phyloP scores from a whole-genome alignment of 2,888 invertebrate species.

The Dermolepida albohirtum region DNA sequence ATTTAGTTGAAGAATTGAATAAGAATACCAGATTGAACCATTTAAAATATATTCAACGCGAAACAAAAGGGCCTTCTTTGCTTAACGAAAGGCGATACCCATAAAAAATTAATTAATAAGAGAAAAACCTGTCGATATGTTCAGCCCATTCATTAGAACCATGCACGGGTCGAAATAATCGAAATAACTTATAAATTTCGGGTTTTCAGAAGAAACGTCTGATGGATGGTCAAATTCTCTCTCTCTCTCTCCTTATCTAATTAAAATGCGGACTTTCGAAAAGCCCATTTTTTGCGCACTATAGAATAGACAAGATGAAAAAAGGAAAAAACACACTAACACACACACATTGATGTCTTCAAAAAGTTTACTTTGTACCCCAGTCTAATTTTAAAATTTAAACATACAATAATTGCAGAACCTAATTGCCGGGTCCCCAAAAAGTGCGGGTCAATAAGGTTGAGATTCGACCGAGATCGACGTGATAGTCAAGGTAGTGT shows the following conservation, averaged over 20 bases:
- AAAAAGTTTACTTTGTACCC: conserved; percentile 59
- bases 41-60: neutral
- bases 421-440: conserved; percentile 57
- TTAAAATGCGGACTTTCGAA: conserved; percentile 39
- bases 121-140: conserved; percentile 30
- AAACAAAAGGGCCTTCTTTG: conserved; percentile 14
- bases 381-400: conserved; percentile 60
- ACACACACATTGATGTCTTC: conserved; percentile 35
- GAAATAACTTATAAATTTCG: conserved; percentile 41
- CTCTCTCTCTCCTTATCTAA: conserved; percentile 29
- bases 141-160: conserved; percentile 36
- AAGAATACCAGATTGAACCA: neutral
- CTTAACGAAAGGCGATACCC: conserved; percentile 9
- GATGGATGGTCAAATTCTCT: conserved; percentile 19
- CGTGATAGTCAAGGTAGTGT: conserved; percentile 38
- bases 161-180: conserved; percentile 36
- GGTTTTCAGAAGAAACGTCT: conserved; percentile 14
- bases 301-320: conserved; percentile 5
- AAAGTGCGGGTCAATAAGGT: conserved; percentile 47
- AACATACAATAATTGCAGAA: conserved; percentile 62
- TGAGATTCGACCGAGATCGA: conserved; percentile 45
- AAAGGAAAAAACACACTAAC: conserved; percentile 13
- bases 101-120: conserved; percentile 36
- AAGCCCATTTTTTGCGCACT: conserved; percentile 23
- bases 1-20: neutral